Base-by-base conservation (phyloP, 2,888 invertebrate genomes). In the Gari tellinella region DNA sequence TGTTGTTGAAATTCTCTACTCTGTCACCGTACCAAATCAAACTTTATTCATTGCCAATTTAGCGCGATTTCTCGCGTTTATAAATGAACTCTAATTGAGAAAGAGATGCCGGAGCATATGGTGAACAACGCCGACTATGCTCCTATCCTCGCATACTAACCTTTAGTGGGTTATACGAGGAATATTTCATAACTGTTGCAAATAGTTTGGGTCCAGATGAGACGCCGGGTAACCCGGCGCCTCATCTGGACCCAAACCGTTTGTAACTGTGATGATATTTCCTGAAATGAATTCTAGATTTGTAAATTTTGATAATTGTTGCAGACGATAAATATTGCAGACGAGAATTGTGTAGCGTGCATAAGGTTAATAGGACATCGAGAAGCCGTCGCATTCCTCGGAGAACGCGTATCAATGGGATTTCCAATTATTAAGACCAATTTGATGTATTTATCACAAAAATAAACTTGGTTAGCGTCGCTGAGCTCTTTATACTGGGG, bases 401-500 rank as follows among this genome's bases (percentile, higher is more conserved):
- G 58, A 72, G 77, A 55, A 26, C 41, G 23, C n/a, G 46, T 63
- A 62, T 77, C 77, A 77, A 77, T 66, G 65, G 65, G 52, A 66
- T 49, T 62, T 65, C 72, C 66, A 77, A 73, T 77, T 77, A 77
- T 66, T 52, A 64, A 64, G 67, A 55, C 64, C 60, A 69, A 69
- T 69, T 51, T 61, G 62, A 57, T 31, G 68, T 56, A 31, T 43
- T 52, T 15, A 62, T 38, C 41, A 15, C 52, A 25, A 46, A 61
- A 62, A 62, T 62, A 51, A 62, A 51, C 38, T 52, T 51, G 37
- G 62, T 51, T 62, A 52, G 52, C 23, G 62, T 37, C 40, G 37
- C 40, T 17, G 19, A 23, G 51, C 40, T 4, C 8, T 37, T 52
- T 62, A 62, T 19, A 46, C 17, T 19, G n/a, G 40, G 31, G 51